Percentiles rank a stretch among this genome's conserved stretches.
phyloP scores from a whole-genome alignment of 2,797 vertebrate genomes.

The Pipistrellus pygmaeus region DNA sequence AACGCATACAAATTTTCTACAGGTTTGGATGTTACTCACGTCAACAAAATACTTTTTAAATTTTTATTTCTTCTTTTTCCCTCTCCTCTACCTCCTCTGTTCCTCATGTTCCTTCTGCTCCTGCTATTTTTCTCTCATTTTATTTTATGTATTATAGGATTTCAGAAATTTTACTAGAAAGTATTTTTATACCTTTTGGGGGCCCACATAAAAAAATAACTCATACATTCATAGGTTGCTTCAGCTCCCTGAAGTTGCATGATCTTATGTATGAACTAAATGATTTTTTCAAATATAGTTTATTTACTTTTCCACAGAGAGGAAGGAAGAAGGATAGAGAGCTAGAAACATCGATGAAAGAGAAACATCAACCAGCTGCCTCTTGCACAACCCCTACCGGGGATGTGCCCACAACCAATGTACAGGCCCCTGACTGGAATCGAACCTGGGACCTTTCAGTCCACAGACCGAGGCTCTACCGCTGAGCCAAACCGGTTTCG shows the following conservation, averaged over 20 bases:
- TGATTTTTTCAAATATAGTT: background rate
- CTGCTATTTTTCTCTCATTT: background rate
- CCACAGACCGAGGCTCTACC: too few species aligned
- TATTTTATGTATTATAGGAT: background rate
- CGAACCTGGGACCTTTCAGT: too few species aligned
- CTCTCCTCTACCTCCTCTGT: background rate
- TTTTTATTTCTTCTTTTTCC: background rate
- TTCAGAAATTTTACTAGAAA: constrained; percentile 4
- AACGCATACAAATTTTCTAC: background rate
- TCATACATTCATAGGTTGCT: background rate
- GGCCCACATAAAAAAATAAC: background rate
- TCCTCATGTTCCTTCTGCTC: background rate
- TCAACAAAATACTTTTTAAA: background rate
- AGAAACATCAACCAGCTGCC: too few species aligned
- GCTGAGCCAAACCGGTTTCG: too few species aligned
- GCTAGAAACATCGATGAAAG: too few species aligned
- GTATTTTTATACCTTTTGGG: background rate
- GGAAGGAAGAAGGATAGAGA: too few species aligned
- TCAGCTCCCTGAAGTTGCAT: background rate
- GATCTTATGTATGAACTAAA: background rate
- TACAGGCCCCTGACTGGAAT: too few species aligned
- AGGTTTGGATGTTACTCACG: background rate
- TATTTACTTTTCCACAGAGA: too few species aligned
- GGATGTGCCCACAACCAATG: too few species aligned
- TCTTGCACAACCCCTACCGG: too few species aligned